A percentile compares a stretch with the other conserved stretches of the same genome.
phyloP scores from a whole-genome alignment of 2,797 vertebrate genomes.

The Anguilla marmorata region DNA sequence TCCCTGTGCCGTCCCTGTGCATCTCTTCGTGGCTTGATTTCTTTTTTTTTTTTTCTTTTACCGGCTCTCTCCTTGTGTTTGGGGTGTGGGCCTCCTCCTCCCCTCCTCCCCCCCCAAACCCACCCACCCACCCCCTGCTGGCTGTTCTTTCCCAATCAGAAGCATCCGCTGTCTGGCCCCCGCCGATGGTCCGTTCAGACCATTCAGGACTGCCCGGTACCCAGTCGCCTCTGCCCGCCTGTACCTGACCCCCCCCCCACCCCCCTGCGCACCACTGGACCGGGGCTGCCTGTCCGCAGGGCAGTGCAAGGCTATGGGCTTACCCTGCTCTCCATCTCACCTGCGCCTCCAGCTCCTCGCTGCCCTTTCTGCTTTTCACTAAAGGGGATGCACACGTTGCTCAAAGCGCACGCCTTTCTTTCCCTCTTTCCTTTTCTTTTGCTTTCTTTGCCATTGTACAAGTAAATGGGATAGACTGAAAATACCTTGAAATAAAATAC shows the following conservation, averaged over 20 bases:
- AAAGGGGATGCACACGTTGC: background rate
- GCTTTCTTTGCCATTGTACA: background rate
- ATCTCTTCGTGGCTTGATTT: conserved; percentile 43
- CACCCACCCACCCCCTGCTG: conserved; percentile 48
- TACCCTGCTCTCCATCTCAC: conserved; percentile 5
- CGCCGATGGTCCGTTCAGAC: conserved; percentile 98
- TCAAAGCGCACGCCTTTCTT: background rate
- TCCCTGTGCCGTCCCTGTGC: conserved; percentile 34
- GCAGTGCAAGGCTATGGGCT: background rate
- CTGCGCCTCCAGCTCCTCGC: conserved; percentile 6
- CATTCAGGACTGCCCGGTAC: conserved; percentile 97
- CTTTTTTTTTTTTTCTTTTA: conserved; percentile 50
- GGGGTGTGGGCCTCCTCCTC: conserved; percentile 26
- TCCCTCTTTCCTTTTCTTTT: background rate
- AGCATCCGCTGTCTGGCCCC: conserved; percentile 88
- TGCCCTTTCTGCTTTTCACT: background rate
- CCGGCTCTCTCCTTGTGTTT: conserved; percentile 41
- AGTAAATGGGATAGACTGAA: too few relatives aligned
- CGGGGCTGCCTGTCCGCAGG: conserved; percentile 39
- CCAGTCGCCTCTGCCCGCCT: conserved; percentile 58
- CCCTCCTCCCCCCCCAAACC: conserved; percentile 21
- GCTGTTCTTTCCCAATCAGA: conserved; percentile 77
- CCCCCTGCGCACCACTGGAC: background rate
- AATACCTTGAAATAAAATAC: too few relatives aligned
- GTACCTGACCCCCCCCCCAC: conserved; percentile 44